Evolutionary conservation across 2,888 invertebrate genomes (phyloP).

Genomic region (Leptinotarsa tumamoca): DNA sequence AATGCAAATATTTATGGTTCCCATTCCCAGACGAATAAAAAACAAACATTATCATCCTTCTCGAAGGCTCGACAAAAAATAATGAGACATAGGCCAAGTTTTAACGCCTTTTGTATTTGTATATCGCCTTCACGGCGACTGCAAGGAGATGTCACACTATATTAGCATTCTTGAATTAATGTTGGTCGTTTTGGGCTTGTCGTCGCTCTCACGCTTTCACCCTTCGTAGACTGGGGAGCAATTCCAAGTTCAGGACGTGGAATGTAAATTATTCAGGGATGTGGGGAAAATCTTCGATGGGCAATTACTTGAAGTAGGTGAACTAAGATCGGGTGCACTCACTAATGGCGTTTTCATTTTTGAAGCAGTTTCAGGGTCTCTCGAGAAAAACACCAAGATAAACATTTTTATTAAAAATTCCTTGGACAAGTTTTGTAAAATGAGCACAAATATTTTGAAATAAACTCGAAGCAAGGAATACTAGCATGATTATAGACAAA

Average conservation of each 20-base stretch:
- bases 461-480: too few species aligned
- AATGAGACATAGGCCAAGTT: constrained; percentile 61
- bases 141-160: constrained; percentile 55
- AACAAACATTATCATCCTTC: constrained; percentile 62
- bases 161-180: constrained; percentile 55
- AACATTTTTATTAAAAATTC: too few species aligned
- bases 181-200: constrained; percentile 38
- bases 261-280: constrained; percentile 6
- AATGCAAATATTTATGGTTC: constrained; percentile 60
- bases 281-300: constrained; percentile 8
- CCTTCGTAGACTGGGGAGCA: constrained; percentile 20
- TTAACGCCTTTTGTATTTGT: constrained; percentile 58
- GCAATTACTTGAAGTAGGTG: constrained; percentile 4
- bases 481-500: too few species aligned
- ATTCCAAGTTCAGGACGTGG: constrained; percentile 7
- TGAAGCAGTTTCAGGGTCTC: too few species aligned
- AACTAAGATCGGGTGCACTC: background rate
- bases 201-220: constrained; percentile 31
- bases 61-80: constrained; percentile 62
- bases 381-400: too few species aligned
- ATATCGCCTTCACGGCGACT: constrained; percentile 52
- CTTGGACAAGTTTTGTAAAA: too few species aligned
- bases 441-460: too few species aligned
- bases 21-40: constrained; percentile 57
- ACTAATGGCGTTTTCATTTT: background rate